A percentile compares a stretch with the other conserved stretches of the same genome.
phyloP scores from a whole-genome alignment of 2,797 vertebrate genomes.

The Heliangelus exortis region DNA sequence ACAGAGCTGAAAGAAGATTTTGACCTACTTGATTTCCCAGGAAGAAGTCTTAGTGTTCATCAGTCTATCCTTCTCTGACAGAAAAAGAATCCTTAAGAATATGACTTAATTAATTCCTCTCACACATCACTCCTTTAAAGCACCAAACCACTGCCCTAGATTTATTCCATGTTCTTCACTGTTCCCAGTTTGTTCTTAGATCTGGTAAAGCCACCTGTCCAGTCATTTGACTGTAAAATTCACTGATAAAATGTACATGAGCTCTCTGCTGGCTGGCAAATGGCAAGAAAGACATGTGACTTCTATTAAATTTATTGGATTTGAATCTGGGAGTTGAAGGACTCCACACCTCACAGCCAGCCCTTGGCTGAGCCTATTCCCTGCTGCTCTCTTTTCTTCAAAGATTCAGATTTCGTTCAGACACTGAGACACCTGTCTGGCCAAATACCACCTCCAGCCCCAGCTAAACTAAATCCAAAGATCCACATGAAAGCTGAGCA shows the following conservation, averaged over 20 bases:
- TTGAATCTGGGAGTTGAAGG: conserved; percentile 2
- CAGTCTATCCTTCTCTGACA: not conserved
- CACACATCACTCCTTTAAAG: not conserved
- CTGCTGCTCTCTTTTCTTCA: not conserved
- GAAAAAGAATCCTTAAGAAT: not conserved
- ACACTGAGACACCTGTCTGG: not conserved
- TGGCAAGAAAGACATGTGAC: not conserved
- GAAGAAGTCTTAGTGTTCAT: not conserved
- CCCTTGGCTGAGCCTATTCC: not conserved
- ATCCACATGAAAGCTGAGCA: not conserved
- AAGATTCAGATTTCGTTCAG: not conserved
- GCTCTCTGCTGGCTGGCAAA: not conserved
- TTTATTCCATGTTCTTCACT: not conserved
- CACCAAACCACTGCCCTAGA: not conserved
- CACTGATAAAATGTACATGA: not conserved
- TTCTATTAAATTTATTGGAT: not conserved
- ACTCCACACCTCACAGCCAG: not conserved
- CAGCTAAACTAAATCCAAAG: not conserved
- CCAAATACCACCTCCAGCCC: not conserved
- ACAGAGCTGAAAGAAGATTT: not conserved
- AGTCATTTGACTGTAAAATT: not conserved
- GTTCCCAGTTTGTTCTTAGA: not conserved
- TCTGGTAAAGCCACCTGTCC: not conserved
- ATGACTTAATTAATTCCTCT: not conserved
- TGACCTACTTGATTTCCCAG: not conserved